Percentiles rank a stretch among this genome's conserved stretches.
phyloP scores from a whole-genome alignment of 1,140 invertebrate species.

The Cyclina sinensis region DNA sequence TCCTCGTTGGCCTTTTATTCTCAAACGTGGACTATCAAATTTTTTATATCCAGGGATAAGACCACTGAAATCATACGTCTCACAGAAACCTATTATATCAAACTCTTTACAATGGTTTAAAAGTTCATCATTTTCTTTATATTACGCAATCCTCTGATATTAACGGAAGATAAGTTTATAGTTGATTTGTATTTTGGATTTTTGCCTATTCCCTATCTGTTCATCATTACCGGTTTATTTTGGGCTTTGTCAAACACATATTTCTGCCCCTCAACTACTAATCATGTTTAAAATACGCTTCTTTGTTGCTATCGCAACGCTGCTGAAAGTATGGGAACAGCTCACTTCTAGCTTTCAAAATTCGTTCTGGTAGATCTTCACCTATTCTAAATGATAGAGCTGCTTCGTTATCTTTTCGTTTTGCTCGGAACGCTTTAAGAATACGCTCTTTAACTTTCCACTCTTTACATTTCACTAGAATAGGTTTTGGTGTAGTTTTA shows the following conservation, averaged over 20 bases:
- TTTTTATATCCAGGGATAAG: background rate
- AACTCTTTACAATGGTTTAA: background rate
- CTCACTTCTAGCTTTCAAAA: background rate
- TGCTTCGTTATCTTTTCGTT: background rate
- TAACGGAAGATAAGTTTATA: conserved; percentile 11
- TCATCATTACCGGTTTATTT: background rate
- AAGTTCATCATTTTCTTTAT: background rate
- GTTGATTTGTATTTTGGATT: background rate
- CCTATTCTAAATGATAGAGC: background rate
- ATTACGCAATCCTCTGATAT: conserved; percentile 1
- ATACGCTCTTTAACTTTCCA: conserved; percentile 8
- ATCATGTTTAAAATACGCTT: conserved; percentile 24
- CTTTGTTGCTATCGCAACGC: background rate
- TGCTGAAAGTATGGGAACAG: conserved; percentile 17
- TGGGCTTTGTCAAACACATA: conserved; percentile 2
- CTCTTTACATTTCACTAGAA: background rate
- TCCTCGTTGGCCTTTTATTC: background rate
- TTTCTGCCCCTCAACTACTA: background rate
- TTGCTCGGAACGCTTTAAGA: background rate
- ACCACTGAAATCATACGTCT: background rate
- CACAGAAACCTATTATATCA: background rate
- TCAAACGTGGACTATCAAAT: conserved; percentile 1
- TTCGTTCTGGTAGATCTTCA: conserved; percentile 23
- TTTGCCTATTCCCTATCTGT: conserved; percentile 12
- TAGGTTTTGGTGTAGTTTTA: conserved; percentile 25